These are phyloP conservation scores for Stenodema calcarata DNA, from an alignment of 2,888 invertebrate genomes.

Conservation along the genomic window DNA sequence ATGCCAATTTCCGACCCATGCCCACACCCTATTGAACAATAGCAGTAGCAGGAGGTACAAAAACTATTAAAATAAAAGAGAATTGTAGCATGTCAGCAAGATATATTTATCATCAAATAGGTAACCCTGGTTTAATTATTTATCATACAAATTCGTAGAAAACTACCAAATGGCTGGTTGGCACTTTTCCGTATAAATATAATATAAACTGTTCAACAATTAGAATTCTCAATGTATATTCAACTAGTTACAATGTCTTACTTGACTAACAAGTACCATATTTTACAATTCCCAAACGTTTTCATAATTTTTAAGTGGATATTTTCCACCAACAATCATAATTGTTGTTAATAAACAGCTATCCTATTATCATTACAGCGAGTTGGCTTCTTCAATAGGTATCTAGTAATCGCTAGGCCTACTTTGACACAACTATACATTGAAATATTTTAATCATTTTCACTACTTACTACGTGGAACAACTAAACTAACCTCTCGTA, in stretches of 20 bases:
- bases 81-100: neutral
- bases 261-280: neutral
- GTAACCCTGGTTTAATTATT: slow-evolving; percentile 28
- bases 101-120: slow-evolving; percentile 3
- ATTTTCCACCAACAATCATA: neutral
- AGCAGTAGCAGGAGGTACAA: no score
- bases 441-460: neutral
- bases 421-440: neutral
- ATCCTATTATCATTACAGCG: slow-evolving; percentile 31
- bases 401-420: neutral
- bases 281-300: neutral
- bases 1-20: no score
- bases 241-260: neutral
- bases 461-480: neutral
- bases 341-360: neutral
- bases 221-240: neutral
- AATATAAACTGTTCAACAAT: slow-evolving; percentile 15
- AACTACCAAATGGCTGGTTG: slow-evolving; percentile 62
- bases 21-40: no score
- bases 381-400: neutral
- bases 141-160: slow-evolving; percentile 56
- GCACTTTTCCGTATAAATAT: slow-evolving; percentile 55
- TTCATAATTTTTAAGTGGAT: neutral
- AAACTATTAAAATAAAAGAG: no score
- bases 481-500: neutral